phyloP scores from a whole-genome alignment of 1,140 invertebrate genomes.

The Drosophila parabipectinata region DNA sequence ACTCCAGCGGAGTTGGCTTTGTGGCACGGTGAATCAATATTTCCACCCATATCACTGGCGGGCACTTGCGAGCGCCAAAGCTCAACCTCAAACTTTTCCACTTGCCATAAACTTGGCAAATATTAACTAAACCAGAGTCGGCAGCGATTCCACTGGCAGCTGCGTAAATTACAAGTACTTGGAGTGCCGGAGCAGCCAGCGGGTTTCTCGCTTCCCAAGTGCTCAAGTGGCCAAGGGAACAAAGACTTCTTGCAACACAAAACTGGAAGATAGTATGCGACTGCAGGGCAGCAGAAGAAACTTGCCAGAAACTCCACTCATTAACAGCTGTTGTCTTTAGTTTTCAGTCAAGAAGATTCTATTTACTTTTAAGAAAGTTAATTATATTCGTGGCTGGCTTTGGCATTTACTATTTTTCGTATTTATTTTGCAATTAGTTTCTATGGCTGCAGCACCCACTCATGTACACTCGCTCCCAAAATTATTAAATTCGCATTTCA shows the following conservation, averaged over 20 bases:
- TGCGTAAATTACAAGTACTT: conserved; percentile 39
- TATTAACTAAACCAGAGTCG: conserved; percentile 70
- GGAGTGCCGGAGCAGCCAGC: conserved; percentile 17
- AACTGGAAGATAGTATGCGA: conserved; percentile 2
- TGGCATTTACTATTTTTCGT: conserved; percentile 32
- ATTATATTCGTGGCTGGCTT: conserved; percentile 61
- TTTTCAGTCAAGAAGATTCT: conserved; percentile 67
- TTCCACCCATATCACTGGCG: conserved; percentile 64
- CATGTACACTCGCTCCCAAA: background rate
- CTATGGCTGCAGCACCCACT: conserved; percentile 3
- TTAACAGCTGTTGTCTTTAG: conserved; percentile 79
- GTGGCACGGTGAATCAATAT: conserved; percentile 69
- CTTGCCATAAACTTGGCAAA: conserved; percentile 62
- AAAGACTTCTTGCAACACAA: conserved; percentile 27
- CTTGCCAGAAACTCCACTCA: conserved; percentile 68
- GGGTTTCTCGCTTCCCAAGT: background rate
- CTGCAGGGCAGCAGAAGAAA: conserved; percentile 36
- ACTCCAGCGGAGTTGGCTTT: conserved; percentile 18
- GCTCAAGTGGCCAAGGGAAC: conserved; percentile 11
- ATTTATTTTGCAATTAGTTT: conserved; percentile 71
- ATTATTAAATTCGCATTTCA: conserved; percentile 51
- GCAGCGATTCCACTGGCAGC: conserved; percentile 32
- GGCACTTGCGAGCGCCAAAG: conserved; percentile 29
- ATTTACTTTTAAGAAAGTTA: conserved; percentile 76
- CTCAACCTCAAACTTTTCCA: conserved; percentile 50